Conservation (phyloP, 2,113 vertebrate species). For the Cyprinodon variegatus region DNA sequence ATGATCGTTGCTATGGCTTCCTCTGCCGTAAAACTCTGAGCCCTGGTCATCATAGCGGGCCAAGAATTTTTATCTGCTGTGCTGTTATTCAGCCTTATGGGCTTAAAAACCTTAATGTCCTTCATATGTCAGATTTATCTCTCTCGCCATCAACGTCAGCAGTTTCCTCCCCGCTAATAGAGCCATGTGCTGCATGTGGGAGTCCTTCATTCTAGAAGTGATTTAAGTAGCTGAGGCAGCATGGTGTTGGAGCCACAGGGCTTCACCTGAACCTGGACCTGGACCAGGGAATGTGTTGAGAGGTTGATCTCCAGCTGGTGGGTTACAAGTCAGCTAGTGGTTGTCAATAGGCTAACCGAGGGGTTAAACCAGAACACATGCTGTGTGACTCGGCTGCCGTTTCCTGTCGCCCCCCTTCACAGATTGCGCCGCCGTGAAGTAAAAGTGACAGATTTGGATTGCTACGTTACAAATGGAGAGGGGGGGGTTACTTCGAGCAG, state of each 20-base stretch:
- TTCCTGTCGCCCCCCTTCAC: background rate
- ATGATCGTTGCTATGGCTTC: too few species aligned
- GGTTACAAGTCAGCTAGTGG: slow-evolving; percentile 3
- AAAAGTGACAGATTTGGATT: slow-evolving; percentile 30
- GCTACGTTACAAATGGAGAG: slow-evolving; percentile 13
- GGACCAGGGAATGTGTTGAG: slow-evolving; percentile 10
- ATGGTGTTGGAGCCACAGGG: slow-evolving; percentile 16
- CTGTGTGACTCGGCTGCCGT: background rate
- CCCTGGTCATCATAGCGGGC: background rate
- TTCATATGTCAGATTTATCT: background rate
- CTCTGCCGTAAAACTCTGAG: background rate
- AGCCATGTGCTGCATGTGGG: background rate
- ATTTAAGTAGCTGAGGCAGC: slow-evolving; percentile 14
- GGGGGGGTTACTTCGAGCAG: slow-evolving; percentile 15
- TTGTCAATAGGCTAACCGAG: slow-evolving; percentile 21
- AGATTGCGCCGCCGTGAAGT: background rate
- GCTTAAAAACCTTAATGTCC: background rate
- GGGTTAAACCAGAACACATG: background rate
- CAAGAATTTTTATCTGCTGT: background rate
- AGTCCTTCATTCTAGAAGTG: background rate
- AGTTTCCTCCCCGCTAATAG: background rate
- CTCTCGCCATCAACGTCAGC: slow-evolving; percentile 1
- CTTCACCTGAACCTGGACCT: slow-evolving; percentile 33
- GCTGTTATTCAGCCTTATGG: background rate
- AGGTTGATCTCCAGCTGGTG: slow-evolving; percentile 8